Evolutionary conservation across 2,113 vertebrate species (phyloP).

Genomic region (Cololabis saira): DNA sequence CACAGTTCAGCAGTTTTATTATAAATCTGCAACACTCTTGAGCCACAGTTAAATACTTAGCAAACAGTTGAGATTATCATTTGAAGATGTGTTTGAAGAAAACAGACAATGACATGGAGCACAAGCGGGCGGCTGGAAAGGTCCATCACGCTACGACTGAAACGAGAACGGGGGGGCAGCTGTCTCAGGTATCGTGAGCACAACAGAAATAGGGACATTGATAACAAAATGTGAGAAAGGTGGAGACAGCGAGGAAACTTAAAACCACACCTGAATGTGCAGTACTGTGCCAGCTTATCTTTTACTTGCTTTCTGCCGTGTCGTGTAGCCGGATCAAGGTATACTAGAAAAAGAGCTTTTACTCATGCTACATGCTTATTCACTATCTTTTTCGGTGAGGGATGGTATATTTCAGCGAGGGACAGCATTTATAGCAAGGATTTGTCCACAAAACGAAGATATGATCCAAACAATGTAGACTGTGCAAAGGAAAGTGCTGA

Average conservation of each 20-base stretch:
- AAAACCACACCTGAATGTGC: slow-evolving; percentile 19
- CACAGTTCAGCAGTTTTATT: neutral
- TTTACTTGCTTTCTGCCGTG: neutral
- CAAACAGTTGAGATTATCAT: neutral
- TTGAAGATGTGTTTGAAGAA: neutral
- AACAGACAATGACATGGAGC: neutral
- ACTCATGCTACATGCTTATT: neutral
- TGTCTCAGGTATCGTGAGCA: slow-evolving; percentile 31
- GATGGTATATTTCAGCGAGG: neutral
- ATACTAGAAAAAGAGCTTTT: neutral
- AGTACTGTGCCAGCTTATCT: slow-evolving; percentile 12
- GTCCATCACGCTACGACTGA: slow-evolving; percentile 35
- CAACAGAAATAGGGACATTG: slow-evolving; percentile 10
- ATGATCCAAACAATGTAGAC: neutral
- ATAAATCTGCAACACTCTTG: neutral
- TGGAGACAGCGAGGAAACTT: slow-evolving; percentile 27
- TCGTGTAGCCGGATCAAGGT: neutral
- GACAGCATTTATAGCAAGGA: too few relatives aligned
- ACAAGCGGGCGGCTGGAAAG: slow-evolving; percentile 17
- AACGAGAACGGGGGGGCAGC: slow-evolving; percentile 35
- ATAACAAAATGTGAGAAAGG: slow-evolving; percentile 22
- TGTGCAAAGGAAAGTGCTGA: neutral
- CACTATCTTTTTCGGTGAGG: too few relatives aligned
- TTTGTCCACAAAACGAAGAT: neutral
- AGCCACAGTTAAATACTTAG: neutral